These are phyloP conservation scores for Drosophila meridiana DNA, from an alignment of 2,888 invertebrate genomes.

Conservation along the genomic window DNA sequence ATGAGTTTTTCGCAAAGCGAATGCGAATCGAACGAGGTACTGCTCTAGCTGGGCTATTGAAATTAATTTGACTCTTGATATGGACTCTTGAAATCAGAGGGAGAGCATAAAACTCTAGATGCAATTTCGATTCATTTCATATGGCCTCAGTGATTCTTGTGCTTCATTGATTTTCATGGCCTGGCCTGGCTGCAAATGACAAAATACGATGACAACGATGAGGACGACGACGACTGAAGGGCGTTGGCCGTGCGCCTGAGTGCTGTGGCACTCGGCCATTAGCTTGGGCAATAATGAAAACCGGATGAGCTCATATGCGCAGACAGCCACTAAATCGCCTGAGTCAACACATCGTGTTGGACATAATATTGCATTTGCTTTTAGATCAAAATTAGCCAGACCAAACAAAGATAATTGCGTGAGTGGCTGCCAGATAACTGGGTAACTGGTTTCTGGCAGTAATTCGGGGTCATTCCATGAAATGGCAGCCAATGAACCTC, in stretches of 20 bases:
- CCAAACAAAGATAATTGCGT: constrained; percentile 3
- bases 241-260: background rate
- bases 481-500: background rate
- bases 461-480: background rate
- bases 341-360: constrained; percentile 37
- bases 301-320: constrained; percentile 26
- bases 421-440: background rate
- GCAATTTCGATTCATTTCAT: constrained; percentile 19
- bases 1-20: constrained; percentile 56
- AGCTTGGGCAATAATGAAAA: constrained; percentile 58
- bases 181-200: constrained; percentile 29
- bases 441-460: background rate
- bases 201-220: constrained; percentile 22
- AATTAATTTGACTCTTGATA: constrained; percentile 40
- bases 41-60: constrained; percentile 22
- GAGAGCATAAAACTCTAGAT: constrained; percentile 21
- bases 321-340: constrained; percentile 31
- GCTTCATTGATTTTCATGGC: constrained; percentile 55
- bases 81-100: constrained; percentile 6
- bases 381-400: constrained; percentile 11
- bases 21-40: constrained; percentile 19
- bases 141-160: constrained; percentile 10
- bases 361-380: constrained; percentile 66
- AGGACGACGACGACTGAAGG: constrained; percentile 9
- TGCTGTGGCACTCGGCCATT: constrained; percentile 20